phyloP scores from a whole-genome alignment of 2,113 vertebrate species.

The Clupea harengus region DNA sequence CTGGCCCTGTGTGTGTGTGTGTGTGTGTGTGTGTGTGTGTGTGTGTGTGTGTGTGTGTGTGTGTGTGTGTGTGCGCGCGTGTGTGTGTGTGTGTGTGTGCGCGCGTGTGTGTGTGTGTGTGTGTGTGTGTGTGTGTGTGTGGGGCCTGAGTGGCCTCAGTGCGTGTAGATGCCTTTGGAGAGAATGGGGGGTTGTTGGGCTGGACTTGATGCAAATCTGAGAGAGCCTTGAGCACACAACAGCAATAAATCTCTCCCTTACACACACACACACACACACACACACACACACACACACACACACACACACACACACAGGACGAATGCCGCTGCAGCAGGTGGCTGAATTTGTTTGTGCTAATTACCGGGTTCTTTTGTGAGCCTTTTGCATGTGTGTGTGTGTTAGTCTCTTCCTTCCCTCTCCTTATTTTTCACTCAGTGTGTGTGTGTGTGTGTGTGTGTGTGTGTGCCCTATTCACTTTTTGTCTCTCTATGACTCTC shows the following conservation, averaged over 20 bases:
- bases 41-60: no score
- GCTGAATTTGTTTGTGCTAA: slow-evolving; percentile 32
- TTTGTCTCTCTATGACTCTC: neutral
- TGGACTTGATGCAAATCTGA: neutral
- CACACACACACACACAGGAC: slow-evolving; percentile 12
- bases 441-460: slow-evolving; percentile 27
- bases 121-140: no score
- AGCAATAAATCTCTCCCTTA: neutral
- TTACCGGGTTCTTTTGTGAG: slow-evolving; percentile 26
- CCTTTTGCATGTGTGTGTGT: slow-evolving; percentile 12
- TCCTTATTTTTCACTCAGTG: neutral
- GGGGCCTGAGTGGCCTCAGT: neutral
- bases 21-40: no score
- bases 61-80: no score
- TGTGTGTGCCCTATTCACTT: slow-evolving; percentile 1
- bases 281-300: neutral
- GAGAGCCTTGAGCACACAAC: neutral
- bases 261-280: neutral
- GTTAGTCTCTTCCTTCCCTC: neutral
- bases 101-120: no score
- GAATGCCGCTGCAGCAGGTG: slow-evolving; percentile 26
- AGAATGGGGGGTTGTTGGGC: neutral
- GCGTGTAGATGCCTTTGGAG: neutral
- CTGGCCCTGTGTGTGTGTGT: no score
- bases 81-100: no score